A percentile compares a stretch with the other conserved stretches of the same genome.
Evolutionary conservation across 2,113 vertebrate species (phyloP).

Genomic region (Danionella cerebrum): DNA sequence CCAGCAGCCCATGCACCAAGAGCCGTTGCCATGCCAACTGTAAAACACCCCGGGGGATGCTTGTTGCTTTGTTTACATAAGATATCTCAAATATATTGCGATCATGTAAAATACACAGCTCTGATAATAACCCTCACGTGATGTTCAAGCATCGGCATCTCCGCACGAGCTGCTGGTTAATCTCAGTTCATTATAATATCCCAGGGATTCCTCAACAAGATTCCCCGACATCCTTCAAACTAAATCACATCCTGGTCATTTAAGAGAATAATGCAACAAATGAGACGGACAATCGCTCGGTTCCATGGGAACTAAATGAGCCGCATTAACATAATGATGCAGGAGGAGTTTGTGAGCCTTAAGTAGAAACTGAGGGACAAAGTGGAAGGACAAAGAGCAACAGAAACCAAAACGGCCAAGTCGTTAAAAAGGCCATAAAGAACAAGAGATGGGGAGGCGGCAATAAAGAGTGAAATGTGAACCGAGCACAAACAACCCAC

Average conservation of each 20-base stretch:
- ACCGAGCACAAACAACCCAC: neutral
- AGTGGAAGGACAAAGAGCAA: neutral
- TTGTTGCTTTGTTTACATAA: neutral
- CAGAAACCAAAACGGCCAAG: constrained; percentile 3
- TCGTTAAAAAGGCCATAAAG: constrained; percentile 3
- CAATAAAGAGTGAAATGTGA: neutral
- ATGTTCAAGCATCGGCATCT: neutral
- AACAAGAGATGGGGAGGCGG: neutral
- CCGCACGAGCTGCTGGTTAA: neutral
- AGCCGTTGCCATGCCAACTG: neutral
- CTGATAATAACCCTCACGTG: neutral
- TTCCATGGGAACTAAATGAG: neutral
- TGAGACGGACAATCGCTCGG: neutral
- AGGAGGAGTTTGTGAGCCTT: constrained; percentile 16
- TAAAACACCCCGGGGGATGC: neutral
- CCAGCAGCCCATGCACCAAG: neutral
- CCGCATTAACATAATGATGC: neutral
- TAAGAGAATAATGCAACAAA: neutral
- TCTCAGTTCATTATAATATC: neutral
- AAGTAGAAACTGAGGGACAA: constrained; percentile 21
- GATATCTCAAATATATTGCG: neutral
- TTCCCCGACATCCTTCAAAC: neutral
- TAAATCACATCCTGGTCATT: neutral
- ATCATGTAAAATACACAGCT: neutral
- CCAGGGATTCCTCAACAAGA: neutral